These are phyloP conservation scores for Lathamus discolor DNA, from an alignment of 2,113 vertebrate genomes.

Conservation along the genomic window DNA sequence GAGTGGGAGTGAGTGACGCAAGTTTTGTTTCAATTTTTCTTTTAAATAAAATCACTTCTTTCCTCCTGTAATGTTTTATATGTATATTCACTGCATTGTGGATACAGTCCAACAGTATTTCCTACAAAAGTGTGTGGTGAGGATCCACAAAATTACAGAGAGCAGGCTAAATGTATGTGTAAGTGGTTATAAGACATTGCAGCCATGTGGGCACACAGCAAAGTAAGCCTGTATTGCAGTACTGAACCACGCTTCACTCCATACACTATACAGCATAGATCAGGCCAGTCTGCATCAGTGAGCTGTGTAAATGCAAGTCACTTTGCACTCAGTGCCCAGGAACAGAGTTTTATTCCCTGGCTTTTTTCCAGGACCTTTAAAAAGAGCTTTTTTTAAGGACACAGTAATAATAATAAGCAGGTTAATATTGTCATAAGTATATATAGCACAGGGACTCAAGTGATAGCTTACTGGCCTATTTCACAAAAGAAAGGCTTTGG, in stretches of 20 bases:
- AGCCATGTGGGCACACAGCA: rapidly evolving
- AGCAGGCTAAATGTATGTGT: not conserved
- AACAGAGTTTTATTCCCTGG: not conserved
- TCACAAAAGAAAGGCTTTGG: not conserved
- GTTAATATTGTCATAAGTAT: not conserved
- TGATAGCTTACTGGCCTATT: not conserved
- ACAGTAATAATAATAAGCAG: not conserved
- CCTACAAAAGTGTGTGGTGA: rapidly evolving
- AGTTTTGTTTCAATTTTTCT: not conserved
- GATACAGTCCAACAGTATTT: not conserved
- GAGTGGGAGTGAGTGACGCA: not conserved
- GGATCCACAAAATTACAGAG: not conserved
- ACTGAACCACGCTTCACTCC: not conserved
- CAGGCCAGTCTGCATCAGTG: not conserved
- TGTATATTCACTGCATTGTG: not conserved
- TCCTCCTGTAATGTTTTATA: not conserved
- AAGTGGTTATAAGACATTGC: not conserved
- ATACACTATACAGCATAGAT: not conserved
- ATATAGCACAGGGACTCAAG: not conserved
- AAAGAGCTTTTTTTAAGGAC: not conserved
- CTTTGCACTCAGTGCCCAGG: not conserved
- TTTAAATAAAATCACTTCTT: not conserved
- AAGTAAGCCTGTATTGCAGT: not conserved
- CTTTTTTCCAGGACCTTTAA: not conserved
- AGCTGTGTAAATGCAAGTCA: not conserved